These are phyloP conservation scores for Lonchura striata DNA, from an alignment of 2,113 vertebrate species.

Conservation along the genomic window DNA sequence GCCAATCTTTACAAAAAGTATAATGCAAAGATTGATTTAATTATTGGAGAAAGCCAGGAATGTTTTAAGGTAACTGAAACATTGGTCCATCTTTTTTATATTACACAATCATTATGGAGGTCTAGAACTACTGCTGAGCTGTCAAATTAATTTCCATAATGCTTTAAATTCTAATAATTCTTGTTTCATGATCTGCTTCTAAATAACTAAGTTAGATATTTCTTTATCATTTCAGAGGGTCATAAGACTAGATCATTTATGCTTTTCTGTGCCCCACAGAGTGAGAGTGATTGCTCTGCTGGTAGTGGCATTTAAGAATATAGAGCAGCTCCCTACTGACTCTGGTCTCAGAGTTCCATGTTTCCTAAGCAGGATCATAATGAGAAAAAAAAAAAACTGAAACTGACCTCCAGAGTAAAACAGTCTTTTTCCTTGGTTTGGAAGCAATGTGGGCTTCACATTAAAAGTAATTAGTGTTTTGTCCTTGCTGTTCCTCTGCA, in stretches of 20 bases:
- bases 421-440: background rate
- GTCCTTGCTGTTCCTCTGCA: background rate
- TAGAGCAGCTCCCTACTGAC: background rate
- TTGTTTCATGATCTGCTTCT: background rate
- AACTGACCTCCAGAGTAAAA: background rate
- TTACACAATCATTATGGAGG: accelerated
- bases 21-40: background rate
- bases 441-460: background rate
- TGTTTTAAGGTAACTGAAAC: background rate
- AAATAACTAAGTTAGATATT: background rate
- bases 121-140: background rate
- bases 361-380: background rate
- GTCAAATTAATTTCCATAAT: background rate
- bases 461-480: slow-evolving; percentile 1
- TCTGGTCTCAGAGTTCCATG: background rate
- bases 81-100: background rate
- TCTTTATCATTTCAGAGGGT: background rate
- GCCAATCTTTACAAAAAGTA: background rate
- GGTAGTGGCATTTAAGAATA: background rate
- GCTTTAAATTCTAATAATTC: background rate
- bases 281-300: background rate
- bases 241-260: background rate
- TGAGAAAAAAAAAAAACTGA: background rate
- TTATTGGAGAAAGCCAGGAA: background rate
- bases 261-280: background rate